Evolutionary conservation across 1,140 invertebrate species (phyloP).

Genomic region (Anastrepha ludens): DNA sequence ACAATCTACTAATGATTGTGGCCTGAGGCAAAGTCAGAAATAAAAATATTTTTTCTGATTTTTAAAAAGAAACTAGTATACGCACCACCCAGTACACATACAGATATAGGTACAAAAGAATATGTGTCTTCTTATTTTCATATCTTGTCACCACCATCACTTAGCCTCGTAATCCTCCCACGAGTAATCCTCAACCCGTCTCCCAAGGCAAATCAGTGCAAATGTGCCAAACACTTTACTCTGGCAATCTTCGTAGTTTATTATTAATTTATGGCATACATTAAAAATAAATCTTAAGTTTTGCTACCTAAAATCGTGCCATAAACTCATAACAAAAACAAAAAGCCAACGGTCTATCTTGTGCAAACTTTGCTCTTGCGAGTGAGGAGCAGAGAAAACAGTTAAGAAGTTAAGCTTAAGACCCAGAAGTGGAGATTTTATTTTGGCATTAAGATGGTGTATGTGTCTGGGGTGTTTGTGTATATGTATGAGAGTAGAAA

Average conservation of each 20-base stretch:
- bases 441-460: not conserved
- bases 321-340: not conserved
- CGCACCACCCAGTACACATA: no score
- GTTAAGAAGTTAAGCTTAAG: not conserved
- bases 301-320: not conserved
- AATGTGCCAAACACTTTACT: slow-evolving; percentile 13
- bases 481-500: no score
- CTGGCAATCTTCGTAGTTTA: not conserved
- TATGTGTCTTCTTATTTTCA: no score
- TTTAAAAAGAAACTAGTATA: no score
- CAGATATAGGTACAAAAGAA: no score
- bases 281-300: slow-evolving; percentile 29
- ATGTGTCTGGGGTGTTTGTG: not conserved
- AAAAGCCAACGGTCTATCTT: not conserved
- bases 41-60: no score
- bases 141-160: no score
- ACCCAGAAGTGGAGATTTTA: not conserved
- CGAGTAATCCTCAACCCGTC: not conserved
- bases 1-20: no score
- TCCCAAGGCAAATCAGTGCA: slow-evolving; percentile 17
- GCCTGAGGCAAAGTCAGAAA: no score
- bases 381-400: not conserved
- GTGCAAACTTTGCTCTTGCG: not conserved
- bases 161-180: not conserved
- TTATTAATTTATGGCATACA: slow-evolving; percentile 27